phyloP scores from a whole-genome alignment of 1,140 invertebrate genomes.

The Zaprionus inermis region DNA sequence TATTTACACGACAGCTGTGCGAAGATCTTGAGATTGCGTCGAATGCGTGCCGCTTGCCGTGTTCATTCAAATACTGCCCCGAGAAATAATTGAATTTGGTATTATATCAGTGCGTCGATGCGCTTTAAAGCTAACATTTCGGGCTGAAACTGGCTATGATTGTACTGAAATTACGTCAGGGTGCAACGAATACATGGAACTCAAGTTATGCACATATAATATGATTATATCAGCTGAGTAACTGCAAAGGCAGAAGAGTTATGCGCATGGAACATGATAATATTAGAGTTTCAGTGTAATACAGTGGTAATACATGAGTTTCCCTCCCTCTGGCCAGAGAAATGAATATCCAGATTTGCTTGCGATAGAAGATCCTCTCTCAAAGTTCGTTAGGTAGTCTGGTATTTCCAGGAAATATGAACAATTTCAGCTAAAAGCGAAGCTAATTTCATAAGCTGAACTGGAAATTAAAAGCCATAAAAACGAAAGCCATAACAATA shows the following conservation, averaged over 20 bases:
- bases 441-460: slow-evolving; percentile 8
- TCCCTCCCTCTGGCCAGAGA: too few species aligned
- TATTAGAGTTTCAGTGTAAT: too few species aligned
- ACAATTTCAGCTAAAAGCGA: slow-evolving; percentile 2
- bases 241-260: too few species aligned
- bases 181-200: background rate
- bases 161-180: background rate
- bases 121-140: slow-evolving; percentile 21
- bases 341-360: too few species aligned
- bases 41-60: slow-evolving; percentile 1
- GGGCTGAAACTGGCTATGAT: background rate
- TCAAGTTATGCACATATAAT: too few species aligned
- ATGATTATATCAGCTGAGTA: too few species aligned
- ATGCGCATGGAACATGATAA: too few species aligned
- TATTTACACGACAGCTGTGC: slow-evolving; percentile 80
- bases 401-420: background rate
- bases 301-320: too few species aligned
- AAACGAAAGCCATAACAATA: slow-evolving; percentile 57
- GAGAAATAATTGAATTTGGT: slow-evolving; percentile 72
- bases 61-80: slow-evolving; percentile 68
- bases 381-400: background rate
- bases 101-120: slow-evolving; percentile 49
- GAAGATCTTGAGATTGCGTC: slow-evolving; percentile 52
- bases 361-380: too few species aligned
- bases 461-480: slow-evolving; percentile 62